Evolutionary conservation across 2,797 vertebrate genomes (phyloP).

Genomic region (Malurus splendens): DNA sequence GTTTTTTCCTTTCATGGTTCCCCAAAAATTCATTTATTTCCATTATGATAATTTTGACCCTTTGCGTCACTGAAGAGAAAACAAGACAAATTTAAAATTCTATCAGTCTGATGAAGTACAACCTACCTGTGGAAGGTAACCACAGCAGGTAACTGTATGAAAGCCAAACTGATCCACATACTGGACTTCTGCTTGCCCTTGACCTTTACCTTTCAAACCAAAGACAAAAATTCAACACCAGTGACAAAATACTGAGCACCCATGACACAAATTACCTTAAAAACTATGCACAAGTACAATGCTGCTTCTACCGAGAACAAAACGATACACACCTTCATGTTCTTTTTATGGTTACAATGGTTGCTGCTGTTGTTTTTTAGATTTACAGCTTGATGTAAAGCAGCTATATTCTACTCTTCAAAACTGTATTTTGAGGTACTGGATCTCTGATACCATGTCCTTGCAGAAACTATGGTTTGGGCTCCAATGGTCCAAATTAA

Average conservation of each 20-base stretch:
- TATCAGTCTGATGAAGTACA: background rate
- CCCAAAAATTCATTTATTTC: background rate
- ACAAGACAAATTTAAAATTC: background rate
- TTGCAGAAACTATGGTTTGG: background rate
- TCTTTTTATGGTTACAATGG: background rate
- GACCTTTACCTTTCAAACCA: constrained; percentile 78
- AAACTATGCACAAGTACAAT: background rate
- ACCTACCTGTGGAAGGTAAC: constrained; percentile 88
- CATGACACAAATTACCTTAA: background rate
- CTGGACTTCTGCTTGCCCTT: constrained; percentile 69
- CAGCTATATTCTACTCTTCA: background rate
- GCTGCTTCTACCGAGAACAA: background rate
- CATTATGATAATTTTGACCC: background rate
- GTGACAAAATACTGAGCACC: background rate
- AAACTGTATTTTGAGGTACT: background rate
- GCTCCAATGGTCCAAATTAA: background rate
- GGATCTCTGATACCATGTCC: background rate
- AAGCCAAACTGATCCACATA: constrained; percentile 87
- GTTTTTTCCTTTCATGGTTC: background rate
- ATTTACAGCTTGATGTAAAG: background rate
- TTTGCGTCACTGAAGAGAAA: background rate
- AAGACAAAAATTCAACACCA: constrained; percentile 14
- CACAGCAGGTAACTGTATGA: constrained; percentile 84
- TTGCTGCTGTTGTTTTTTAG: background rate
- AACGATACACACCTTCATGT: background rate